Evolutionary conservation across 92 coral and sea anemone genomes (phyloP).

Genomic region (Anthopleura xanthogrammica): DNA sequence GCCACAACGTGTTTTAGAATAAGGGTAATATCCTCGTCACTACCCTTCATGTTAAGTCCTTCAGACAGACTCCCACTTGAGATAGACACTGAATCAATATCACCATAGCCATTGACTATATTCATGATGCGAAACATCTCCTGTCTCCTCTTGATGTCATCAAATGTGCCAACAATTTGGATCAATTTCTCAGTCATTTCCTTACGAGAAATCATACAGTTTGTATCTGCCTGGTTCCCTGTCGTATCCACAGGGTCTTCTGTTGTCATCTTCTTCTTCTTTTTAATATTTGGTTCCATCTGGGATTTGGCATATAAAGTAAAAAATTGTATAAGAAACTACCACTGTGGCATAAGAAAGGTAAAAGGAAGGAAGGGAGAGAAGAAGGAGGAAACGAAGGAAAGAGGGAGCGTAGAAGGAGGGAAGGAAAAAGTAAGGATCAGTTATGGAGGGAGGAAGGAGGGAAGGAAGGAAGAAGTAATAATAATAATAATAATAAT

Average conservation of each 20-base stretch:
- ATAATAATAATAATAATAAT: too few species aligned
- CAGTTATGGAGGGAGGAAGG: too few species aligned
- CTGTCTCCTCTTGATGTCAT: conserved; percentile 19
- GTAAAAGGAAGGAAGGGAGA: not conserved
- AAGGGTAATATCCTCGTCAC: conserved; percentile 32
- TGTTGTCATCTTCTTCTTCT: not conserved
- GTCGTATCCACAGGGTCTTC: not conserved
- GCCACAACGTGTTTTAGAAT: conserved; percentile 15
- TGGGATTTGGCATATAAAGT: not conserved
- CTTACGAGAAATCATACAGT: not conserved
- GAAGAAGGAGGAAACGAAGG: not conserved
- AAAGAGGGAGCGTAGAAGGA: not conserved
- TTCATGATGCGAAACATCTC: conserved; percentile 22
- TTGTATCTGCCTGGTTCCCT: not conserved
- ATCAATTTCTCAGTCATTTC: conserved; percentile 20
- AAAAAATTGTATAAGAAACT: not conserved
- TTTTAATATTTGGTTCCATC: not conserved
- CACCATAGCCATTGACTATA: conserved; percentile 27
- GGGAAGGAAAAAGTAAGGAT: too few species aligned
- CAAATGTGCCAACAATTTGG: conserved; percentile 24
- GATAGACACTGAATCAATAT: conserved; percentile 30
- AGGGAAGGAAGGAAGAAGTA: too few species aligned
- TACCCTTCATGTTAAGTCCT: conserved; percentile 30
- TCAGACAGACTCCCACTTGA: conserved; percentile 38
- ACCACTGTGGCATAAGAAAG: not conserved